phyloP scores from a whole-genome alignment of 2,888 invertebrate genomes.

The Drosophila leonis region DNA sequence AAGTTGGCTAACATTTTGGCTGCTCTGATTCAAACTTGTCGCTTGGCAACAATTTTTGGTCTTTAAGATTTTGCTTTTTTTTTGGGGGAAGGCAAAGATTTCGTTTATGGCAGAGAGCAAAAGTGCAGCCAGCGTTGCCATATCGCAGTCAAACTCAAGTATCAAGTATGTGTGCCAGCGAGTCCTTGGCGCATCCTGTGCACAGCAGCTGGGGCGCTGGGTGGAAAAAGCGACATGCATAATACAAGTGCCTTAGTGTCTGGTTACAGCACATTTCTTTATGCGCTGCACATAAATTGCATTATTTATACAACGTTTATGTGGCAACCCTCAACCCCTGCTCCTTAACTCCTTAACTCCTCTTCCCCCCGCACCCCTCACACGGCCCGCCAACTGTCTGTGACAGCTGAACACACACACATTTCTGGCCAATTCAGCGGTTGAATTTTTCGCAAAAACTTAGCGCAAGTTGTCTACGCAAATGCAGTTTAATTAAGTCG shows the following conservation, averaged over 20 bases:
- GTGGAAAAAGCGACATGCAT: constrained; percentile 62
- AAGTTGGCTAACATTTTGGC: not conserved
- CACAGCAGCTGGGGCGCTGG: constrained; percentile 27
- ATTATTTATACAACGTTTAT: constrained; percentile 77
- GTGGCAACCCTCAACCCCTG: constrained; percentile 11
- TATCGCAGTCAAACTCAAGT: constrained; percentile 34
- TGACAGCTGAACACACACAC: constrained; percentile 61
- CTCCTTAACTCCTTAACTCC: too few species aligned
- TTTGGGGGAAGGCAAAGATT: constrained; percentile 42
- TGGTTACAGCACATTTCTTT: constrained; percentile 71
- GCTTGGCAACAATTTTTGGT: constrained; percentile 27
- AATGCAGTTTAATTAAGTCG: constrained; percentile 77
- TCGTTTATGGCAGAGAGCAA: constrained; percentile 25
- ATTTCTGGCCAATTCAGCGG: constrained; percentile 49
- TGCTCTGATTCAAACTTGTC: constrained; percentile 4
- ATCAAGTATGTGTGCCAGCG: constrained; percentile 17
- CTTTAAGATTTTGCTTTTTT: constrained; percentile 53
- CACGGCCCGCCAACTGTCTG: constrained; percentile 16
- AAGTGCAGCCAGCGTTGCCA: constrained; percentile 36
- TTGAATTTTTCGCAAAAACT: constrained; percentile 12
- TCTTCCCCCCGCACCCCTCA: not conserved
- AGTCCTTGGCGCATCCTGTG: constrained; percentile 26
- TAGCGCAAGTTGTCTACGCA: constrained; percentile 42
- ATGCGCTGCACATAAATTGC: constrained; percentile 77
- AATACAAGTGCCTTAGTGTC: constrained; percentile 77